Evolutionary conservation across 2,113 vertebrate genomes (phyloP).

Genomic region (Grammomys surdaster): DNA sequence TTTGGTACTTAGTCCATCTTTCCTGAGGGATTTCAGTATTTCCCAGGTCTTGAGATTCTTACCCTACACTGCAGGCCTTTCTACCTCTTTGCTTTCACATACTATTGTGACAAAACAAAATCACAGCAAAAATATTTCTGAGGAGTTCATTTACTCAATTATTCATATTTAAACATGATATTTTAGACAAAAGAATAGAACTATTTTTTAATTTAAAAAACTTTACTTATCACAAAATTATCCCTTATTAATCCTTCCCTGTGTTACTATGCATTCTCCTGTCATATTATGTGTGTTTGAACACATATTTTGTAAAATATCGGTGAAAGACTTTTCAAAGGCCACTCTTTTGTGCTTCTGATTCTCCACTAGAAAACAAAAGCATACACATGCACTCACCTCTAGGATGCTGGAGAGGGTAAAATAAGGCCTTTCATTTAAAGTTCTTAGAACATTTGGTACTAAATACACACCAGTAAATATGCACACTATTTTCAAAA

Average conservation of each 20-base stretch:
- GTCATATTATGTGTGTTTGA: neutral
- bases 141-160: neutral
- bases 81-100: neutral
- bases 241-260: neutral
- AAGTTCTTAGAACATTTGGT: neutral
- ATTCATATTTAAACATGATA: neutral
- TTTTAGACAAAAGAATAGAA: neutral
- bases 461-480: neutral
- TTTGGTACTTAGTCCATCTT: neutral
- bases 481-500: neutral
- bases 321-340: neutral
- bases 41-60: neutral
- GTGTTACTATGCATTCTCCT: neutral
- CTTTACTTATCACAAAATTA: neutral
- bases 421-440: neutral
- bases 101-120: neutral
- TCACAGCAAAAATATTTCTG: neutral
- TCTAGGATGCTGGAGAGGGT: neutral
- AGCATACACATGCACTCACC: neutral
- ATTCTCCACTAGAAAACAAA: neutral
- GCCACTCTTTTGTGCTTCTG: neutral
- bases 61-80: neutral
- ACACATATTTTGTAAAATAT: neutral
- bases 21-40: neutral
- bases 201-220: neutral